phyloP scores from a whole-genome alignment of 2,113 vertebrate species.

The Hyla sarda region DNA sequence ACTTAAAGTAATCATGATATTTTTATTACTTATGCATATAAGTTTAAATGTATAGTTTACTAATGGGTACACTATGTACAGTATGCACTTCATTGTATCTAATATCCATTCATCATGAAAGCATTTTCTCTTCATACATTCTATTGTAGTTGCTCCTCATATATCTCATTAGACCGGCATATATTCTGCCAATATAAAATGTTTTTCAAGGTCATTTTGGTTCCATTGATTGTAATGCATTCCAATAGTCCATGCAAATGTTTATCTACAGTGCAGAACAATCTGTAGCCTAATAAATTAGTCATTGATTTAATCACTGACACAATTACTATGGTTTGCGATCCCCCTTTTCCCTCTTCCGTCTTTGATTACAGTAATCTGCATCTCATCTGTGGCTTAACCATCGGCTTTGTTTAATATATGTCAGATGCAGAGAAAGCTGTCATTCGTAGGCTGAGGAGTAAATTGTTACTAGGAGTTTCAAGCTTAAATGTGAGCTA shows the following conservation, averaged over 20 bases:
- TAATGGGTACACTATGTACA: too few species aligned
- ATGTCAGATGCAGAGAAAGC: constrained; percentile 49
- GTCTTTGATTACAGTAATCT: constrained; percentile 54
- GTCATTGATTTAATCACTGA: constrained; percentile 43
- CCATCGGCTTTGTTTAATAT: constrained; percentile 52
- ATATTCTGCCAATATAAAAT: not conserved
- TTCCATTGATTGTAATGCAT: constrained; percentile 26
- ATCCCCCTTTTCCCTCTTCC: constrained; percentile 39
- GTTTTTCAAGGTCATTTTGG: constrained; percentile 26
- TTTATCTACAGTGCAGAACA: constrained; percentile 31
- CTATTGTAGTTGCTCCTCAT: not conserved
- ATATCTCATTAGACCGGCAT: not conserved
- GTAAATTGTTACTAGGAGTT: constrained; percentile 47
- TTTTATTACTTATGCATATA: too few species aligned
- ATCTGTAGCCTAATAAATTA: constrained; percentile 47
- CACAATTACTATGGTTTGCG: constrained; percentile 25
- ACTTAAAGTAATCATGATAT: too few species aligned
- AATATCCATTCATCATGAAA: not conserved
- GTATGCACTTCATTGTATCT: not conserved
- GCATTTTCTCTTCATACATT: not conserved
- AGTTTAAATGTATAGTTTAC: too few species aligned
- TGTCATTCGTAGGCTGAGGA: constrained; percentile 44
- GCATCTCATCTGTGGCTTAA: constrained; percentile 41
- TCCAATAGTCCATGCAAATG: constrained; percentile 1
- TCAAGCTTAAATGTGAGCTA: constrained; percentile 40